These are phyloP conservation scores for Styela clava DNA, from an alignment of 23 tunicate genomes.

Conservation along the genomic window DNA sequence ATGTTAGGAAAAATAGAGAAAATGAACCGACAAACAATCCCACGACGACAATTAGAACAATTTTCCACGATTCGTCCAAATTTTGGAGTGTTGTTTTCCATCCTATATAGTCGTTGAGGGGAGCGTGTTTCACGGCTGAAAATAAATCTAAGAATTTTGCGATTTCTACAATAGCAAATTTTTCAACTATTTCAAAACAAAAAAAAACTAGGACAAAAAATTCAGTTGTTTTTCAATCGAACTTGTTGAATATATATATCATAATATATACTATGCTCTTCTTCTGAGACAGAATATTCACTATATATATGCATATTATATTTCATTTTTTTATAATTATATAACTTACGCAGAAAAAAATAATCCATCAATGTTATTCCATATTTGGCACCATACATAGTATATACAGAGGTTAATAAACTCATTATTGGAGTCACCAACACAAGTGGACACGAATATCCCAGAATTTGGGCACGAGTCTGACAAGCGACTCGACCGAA, in stretches of 20 bases:
- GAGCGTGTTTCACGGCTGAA: neutral
- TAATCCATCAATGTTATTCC: neutral
- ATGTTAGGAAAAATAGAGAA: neutral
- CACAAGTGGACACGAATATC: conserved; percentile 52
- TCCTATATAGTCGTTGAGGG: neutral
- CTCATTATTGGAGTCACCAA: conserved; percentile 69
- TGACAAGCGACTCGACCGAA: conserved; percentile 88
- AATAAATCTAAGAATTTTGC: too few relatives aligned
- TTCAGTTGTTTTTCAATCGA: too few relatives aligned
- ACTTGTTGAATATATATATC: too few relatives aligned
- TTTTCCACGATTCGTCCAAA: neutral
- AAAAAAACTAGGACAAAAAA: too few relatives aligned
- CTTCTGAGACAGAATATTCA: too few relatives aligned
- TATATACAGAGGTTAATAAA: conserved; percentile 12
- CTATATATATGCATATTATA: too few relatives aligned
- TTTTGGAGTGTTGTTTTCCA: neutral
- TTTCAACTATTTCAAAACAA: too few relatives aligned
- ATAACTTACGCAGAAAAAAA: neutral
- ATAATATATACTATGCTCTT: too few relatives aligned
- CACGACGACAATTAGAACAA: neutral
- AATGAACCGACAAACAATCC: neutral
- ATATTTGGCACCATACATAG: neutral
- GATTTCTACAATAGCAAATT: too few relatives aligned
- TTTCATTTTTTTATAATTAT: too few relatives aligned
- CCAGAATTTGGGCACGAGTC: conserved; percentile 51